Evolutionary conservation across 1,140 invertebrate species (phyloP), one percentile per base, ranked within the genome.

Genomic region (Cydia amplana): DNA sequence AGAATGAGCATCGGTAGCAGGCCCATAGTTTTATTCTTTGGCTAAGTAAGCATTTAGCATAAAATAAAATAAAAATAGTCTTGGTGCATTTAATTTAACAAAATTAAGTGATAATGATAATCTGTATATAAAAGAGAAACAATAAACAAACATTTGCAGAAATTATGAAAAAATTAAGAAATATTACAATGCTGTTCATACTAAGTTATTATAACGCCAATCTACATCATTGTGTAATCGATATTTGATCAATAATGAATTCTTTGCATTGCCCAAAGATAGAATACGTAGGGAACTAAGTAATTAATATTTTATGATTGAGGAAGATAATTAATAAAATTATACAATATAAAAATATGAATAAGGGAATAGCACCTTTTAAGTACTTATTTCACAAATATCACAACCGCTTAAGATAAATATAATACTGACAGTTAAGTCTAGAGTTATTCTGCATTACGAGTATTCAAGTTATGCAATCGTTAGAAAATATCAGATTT

Each of bases 61-160:
- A 60, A 60, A 60, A 18, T 9, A 23, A 60, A 60, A 60, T 60
- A 23, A 60, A 23, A n/a, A 23, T 60, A 60, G 64, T 72, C 73
- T 43, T 51, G 49, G 73, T 78, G 75, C 75, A 73, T 51, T 82
- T 80, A 79, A 80, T 79, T 80, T 25, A 77, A 77, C 78, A 79
- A 63, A 36, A 40, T 40, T 70, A 18, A 18, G 77, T 78, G 70
- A 72, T 78, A 80, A 80, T 75, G 77, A 77, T 43, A 70, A 77
- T 49, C 20, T 74, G 74, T 72, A 70, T 75, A 70, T 75, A 77
- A 74, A 55, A 49, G 12, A 1, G 67, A 79, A 43, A 74, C 64
- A 51, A 74, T 60, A 72, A 32, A 72, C 72, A 79, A 74, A 79
- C 77, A 77, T 83, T 83, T 83, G 80, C 80, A 77, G 77, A 65